Conservation (phyloP, 1,140 invertebrate species). For the Eulimnadia texana region DNA sequence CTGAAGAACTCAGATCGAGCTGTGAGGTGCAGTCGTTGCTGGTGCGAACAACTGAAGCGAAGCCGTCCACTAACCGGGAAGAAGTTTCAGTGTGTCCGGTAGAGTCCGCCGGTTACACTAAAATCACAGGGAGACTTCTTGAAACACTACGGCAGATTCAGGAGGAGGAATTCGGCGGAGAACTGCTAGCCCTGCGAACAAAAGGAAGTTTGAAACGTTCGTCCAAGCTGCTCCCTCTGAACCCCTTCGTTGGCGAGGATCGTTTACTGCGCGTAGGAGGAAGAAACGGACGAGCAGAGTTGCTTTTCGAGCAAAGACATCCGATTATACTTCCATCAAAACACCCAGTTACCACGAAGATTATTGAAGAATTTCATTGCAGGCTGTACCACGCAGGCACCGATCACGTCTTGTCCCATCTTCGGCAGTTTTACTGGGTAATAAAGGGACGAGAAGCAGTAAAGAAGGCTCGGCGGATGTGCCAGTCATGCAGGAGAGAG, state of each 20-base stretch:
- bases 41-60: neutral
- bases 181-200: neutral
- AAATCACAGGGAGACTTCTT: neutral
- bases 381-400: neutral
- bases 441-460: neutral
- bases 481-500: neutral
- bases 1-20: neutral
- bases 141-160: neutral
- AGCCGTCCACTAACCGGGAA: neutral
- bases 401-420: neutral
- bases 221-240: too few relatives aligned
- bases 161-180: neutral
- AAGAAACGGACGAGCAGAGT: neutral
- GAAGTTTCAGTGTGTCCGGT: neutral
- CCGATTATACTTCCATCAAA: neutral
- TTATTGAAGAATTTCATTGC: neutral
- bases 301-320: neutral
- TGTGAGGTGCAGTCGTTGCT: neutral
- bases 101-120: neutral
- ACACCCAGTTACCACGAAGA: neutral
- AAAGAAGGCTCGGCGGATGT: neutral
- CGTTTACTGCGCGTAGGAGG: neutral
- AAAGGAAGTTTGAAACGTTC: too few relatives aligned
- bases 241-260: neutral
- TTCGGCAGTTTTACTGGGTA: neutral